These are phyloP conservation scores for Clavelina lepadiformis DNA, from an alignment of 23 tunicate species.

Conservation along the genomic window DNA sequence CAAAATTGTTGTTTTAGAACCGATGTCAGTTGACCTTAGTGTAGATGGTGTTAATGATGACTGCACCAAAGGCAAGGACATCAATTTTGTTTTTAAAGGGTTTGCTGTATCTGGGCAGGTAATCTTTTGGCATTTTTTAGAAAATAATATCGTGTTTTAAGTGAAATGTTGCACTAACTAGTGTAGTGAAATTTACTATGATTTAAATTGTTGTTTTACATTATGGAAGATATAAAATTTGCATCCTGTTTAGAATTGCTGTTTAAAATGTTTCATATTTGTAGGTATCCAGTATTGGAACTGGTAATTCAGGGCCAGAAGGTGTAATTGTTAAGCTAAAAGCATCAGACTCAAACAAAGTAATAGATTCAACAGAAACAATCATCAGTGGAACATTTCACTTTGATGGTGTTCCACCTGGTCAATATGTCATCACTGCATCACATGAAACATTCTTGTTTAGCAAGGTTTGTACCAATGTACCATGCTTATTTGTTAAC, in stretches of 20 bases:
- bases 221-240: no score
- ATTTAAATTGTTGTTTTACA: no score
- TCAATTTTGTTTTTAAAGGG: slow-evolving; percentile 82
- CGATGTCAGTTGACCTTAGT: slow-evolving; percentile 64
- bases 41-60: slow-evolving; percentile 84
- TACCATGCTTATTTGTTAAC: no score
- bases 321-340: slow-evolving; percentile 41
- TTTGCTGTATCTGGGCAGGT: slow-evolving; percentile 86
- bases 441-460: slow-evolving; percentile 52
- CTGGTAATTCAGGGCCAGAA: slow-evolving; percentile 41
- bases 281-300: slow-evolving; percentile 34
- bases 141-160: no score
- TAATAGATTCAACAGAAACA: slow-evolving; percentile 18
- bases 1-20: slow-evolving; percentile 40
- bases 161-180: no score
- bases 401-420: slow-evolving; percentile 65
- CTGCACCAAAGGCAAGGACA: slow-evolving; percentile 72
- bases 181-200: no score
- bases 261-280: no score
- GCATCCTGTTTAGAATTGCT: no score
- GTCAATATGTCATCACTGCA: slow-evolving; percentile 47
- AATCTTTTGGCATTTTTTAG: not conserved
- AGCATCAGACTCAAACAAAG: not conserved
- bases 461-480: slow-evolving; percentile 51
- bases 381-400: slow-evolving; percentile 38